Conservation (phyloP, 1,140 invertebrate species). For the Delia radicum region DNA sequence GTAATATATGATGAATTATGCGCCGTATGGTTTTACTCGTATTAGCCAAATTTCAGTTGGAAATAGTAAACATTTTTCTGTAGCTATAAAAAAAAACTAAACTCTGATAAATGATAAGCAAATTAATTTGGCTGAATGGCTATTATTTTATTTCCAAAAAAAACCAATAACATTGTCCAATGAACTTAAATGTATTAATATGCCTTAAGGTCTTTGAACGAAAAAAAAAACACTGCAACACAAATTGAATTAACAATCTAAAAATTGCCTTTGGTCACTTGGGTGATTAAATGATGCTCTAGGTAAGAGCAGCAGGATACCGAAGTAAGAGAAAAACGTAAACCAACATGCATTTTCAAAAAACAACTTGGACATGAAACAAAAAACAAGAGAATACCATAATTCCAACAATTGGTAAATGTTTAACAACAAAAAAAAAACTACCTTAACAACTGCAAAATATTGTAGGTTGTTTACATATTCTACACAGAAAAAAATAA, state of each 20-base stretch:
- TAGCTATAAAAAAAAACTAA: no score
- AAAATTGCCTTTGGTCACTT: neutral
- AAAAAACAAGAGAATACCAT: no score
- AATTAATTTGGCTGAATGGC: neutral
- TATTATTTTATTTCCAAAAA: neutral
- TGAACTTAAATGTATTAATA: neutral
- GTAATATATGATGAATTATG: no score
- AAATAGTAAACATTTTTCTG: no score
- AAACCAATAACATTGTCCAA: neutral
- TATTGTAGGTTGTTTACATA: no score
- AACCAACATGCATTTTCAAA: neutral
- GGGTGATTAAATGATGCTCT: neutral
- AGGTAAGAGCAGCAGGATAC: neutral
- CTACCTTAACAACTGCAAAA: no score
- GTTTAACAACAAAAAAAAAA: no score
- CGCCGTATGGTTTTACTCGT: no score
- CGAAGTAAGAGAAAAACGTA: neutral
- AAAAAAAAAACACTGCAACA: neutral
- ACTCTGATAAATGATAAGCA: neutral
- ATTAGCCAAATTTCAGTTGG: no score
- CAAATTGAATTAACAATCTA: constrained; percentile 18
- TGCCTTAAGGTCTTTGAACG: neutral
- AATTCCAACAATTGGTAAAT: no score
- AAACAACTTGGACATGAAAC: no score
- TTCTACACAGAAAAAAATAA: no score